Conservation (phyloP, 2,888 invertebrate genomes). For the Melanargia galathea region DNA sequence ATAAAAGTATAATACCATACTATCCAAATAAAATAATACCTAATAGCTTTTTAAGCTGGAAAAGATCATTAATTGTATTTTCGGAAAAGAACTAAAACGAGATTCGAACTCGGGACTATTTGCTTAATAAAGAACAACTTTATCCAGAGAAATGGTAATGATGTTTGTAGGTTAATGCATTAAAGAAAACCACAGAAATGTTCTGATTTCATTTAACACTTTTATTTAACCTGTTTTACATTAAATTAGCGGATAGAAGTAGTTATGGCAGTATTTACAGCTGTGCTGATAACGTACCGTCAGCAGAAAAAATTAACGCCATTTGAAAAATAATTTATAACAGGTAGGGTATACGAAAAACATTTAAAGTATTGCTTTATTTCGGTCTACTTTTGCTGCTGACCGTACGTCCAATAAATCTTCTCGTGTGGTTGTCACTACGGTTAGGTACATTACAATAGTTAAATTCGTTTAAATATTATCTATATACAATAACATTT, state of each 20-base stretch:
- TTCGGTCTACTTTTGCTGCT: constrained; percentile 9
- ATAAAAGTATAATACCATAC: too few species aligned
- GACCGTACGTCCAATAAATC: constrained; percentile 27
- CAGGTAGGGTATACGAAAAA: constrained; percentile 1
- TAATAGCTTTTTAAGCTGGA: too few species aligned
- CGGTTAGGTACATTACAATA: constrained; percentile 58
- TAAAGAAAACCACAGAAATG: background rate
- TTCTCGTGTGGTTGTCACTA: constrained; percentile 56
- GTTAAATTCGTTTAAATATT: constrained; percentile 81
- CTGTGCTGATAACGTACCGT: constrained; percentile 29
- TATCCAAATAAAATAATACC: too few species aligned
- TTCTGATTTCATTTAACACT: constrained; percentile 20
- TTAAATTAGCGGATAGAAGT: constrained; percentile 21
- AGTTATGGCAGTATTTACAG: constrained; percentile 31
- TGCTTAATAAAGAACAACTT: too few species aligned
- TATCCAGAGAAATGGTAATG: too few species aligned
- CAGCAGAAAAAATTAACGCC: constrained; percentile 26
- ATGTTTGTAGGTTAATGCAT: too few species aligned
- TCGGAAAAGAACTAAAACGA: too few species aligned
- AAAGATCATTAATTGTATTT: too few species aligned
- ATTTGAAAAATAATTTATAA: constrained; percentile 3
- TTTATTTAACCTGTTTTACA: constrained; percentile 28
- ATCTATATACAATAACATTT: constrained; percentile 71
- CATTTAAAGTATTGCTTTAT: constrained; percentile 5
- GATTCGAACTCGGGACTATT: too few species aligned